Evolutionary conservation across 2,113 vertebrate species (phyloP), one percentile per base, ranked within the genome.

Genomic region (Okapia johnstoni): DNA sequence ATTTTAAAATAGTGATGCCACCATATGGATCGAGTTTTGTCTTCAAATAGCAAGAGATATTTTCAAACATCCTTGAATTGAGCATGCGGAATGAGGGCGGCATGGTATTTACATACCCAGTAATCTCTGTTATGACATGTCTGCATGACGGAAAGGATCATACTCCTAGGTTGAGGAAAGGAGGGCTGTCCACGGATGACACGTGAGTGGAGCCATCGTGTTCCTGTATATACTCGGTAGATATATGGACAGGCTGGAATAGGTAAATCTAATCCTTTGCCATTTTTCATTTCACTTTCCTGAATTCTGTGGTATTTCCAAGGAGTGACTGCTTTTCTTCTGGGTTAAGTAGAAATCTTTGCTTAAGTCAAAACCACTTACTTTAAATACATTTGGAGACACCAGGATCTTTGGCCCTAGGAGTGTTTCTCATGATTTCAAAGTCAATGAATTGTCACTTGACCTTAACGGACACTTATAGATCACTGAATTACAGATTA

Each of bases 81-180:
- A 80, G 50, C 70, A 10, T 58, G 57, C 43, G 46, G 76, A 52
- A 50, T 87, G 50, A 60, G 80, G 80, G 90, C 70, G 60, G 93
- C 84, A 66, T 33, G 89, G 58, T 13, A n/a, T 84, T 58, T 85
- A 48, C 7, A 58, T 73, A 48, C 77, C 36, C n/a, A 13, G 83
- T 98, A 97, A 98, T 98, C 98, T 97, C 97, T 98, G 96, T 97
- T 98, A 97, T 97, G 98, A 97, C 97, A 97, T 58, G 48, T 94
- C 93, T 90, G 13, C 93, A 90, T 97, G 98, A 97, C 94, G 52
- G 81, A 98, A 94, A 89, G 93, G 86, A 77, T 28, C 46, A 0
- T 48, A 76, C 84, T 93, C 88, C 89, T 58, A 33, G 89, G 91
- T 6, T 88, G 91, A 96, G 92, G 43, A 97, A 76, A 89, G 93